These are phyloP conservation scores for Geopemphigus sp. DNA, from an alignment of 1,140 invertebrate species.

Conservation along the genomic window DNA sequence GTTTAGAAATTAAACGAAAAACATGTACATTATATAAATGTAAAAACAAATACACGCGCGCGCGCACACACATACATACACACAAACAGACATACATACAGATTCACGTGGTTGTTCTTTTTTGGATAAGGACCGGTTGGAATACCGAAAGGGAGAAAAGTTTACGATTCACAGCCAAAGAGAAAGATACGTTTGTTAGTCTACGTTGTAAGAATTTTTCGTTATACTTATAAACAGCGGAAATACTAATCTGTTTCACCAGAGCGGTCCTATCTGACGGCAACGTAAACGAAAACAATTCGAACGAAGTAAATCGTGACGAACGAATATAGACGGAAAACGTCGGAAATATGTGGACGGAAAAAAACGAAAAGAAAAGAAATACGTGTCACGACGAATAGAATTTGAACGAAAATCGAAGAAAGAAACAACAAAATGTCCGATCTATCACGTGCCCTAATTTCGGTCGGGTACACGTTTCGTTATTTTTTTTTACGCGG, in stretches of 20 bases:
- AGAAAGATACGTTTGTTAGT: neutral
- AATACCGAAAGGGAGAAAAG: neutral
- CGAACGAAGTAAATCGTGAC: neutral
- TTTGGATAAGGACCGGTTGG: neutral
- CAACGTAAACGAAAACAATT: neutral
- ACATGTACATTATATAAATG: too few species aligned
- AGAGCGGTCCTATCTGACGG: too few species aligned
- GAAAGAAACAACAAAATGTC: neutral
- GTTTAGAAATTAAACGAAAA: too few species aligned
- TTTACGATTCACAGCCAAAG: slow-evolving; percentile 34
- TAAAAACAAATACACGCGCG: too few species aligned
- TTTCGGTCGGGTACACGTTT: neutral
- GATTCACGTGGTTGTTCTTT: too few species aligned
- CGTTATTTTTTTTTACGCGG: too few species aligned
- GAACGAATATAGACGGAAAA: too few species aligned
- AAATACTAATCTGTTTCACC: neutral
- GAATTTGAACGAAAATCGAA: neutral
- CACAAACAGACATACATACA: too few species aligned
- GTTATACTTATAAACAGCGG: neutral
- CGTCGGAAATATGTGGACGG: neutral
- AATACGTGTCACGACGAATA: neutral
- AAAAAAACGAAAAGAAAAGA: neutral
- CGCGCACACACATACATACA: too few species aligned
- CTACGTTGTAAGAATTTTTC: neutral
- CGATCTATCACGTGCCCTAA: neutral